Evolutionary conservation across 2,113 vertebrate species (phyloP).

Genomic region (Microcebus murinus): DNA sequence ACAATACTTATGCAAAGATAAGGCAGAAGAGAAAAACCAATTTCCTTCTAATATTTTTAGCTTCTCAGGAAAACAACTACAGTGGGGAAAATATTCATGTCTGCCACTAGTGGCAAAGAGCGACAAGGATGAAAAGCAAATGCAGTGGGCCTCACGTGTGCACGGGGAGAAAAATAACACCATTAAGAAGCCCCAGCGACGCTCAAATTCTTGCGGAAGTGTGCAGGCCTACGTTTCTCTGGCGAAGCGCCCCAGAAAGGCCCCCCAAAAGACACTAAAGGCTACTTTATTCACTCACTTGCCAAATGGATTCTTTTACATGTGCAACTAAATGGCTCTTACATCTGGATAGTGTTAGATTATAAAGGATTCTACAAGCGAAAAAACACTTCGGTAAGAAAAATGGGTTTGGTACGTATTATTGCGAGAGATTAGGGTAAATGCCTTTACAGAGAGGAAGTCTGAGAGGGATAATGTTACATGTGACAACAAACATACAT

Average conservation of each 20-base stretch:
- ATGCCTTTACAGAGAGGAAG: background rate
- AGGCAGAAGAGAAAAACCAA: conserved; percentile 63
- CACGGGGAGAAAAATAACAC: conserved; percentile 44
- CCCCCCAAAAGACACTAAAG: conserved; percentile 61
- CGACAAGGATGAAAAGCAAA: conserved; percentile 36
- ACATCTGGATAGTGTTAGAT: background rate
- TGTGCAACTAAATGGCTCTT: conserved; percentile 30
- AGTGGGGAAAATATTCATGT: conserved; percentile 61
- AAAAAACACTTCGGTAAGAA: background rate
- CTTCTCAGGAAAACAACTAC: conserved; percentile 63
- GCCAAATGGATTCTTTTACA: conserved; percentile 73
- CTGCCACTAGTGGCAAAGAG: conserved; percentile 42
- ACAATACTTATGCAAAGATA: conserved; percentile 61
- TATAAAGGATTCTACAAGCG: background rate
- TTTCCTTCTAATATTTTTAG: conserved; percentile 70
- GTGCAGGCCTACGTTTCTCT: background rate
- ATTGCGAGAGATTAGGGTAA: background rate
- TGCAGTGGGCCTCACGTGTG: background rate
- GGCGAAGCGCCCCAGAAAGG: background rate
- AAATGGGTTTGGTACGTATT: background rate
- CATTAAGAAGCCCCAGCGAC: background rate
- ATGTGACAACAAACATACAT: background rate
- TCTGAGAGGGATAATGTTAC: background rate
- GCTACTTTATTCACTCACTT: conserved; percentile 63
- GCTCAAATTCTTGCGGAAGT: background rate